Evolutionary conservation across 2,113 vertebrate species (phyloP), one percentile per base, ranked within the genome.

Genomic region (Chloebia gouldiae): DNA sequence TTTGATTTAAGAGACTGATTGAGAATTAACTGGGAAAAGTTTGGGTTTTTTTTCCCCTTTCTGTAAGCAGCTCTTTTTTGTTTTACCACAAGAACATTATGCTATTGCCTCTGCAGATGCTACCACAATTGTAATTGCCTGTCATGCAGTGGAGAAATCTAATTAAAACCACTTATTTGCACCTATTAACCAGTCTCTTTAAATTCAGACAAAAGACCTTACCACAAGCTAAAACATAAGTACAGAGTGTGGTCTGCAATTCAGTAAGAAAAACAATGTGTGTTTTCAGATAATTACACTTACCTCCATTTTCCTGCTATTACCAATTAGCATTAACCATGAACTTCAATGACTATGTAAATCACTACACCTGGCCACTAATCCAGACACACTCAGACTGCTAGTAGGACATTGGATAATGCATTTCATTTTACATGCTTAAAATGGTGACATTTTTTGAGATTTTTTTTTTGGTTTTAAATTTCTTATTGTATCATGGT

Each of bases 151-250:
- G 64, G 86, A 86, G 76, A 88, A 93, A 93, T 61, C 88, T 78
- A 96, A 96, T 92, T 94, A 93, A 96, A 95, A 42, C 33, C 82
- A 73, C 92, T 93, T 77, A 92, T 81, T 94, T 92, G 66, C 65
- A 94, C 82, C 92, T 93, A 88, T 93, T 96, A 95, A 77, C 68
- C 76, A 66, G 54, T 54, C 91, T 86, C 82, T 90, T 83, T 92
- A 94, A 93, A 88, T 27, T 59, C 68, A 93, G 91, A 95, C 76
- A 93, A 86, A 95, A 96, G 88, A 93, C 56, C 44, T 70, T 70
- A 90, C 82, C 61, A 88, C 88, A 94, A 96, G 63, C 75, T 83
- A 76, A 79, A 93, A 57, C 14, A 0, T 42, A 86, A 92, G 42
- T 70, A 76, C 40, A 70, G 72, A 73, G 23, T 18, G 24, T 3